Evolutionary conservation across 1,140 invertebrate species (phyloP), one percentile per base, ranked within the genome.

Genomic region (Galendromus occidentalis): DNA sequence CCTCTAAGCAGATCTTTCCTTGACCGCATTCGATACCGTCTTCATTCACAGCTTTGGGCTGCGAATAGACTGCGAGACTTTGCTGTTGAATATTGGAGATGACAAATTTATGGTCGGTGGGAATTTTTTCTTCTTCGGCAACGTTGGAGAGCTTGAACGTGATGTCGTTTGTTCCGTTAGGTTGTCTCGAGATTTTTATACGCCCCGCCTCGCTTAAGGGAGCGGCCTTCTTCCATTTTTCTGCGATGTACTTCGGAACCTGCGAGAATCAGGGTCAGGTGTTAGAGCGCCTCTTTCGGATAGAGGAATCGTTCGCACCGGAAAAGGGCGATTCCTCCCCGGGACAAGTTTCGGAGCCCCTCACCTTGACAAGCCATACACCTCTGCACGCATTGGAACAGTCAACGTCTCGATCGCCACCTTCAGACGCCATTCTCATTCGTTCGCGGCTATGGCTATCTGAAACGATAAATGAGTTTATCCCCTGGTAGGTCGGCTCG

Each of bases 281-380:
- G n/a, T n/a, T n/a, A n/a, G n/a, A n/a, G n/a, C n/a, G n/a, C n/a
- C n/a, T n/a, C n/a, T n/a, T 39, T 4, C 33, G 33, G 33, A 9
- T 6, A 9, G 9, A 39, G 4, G 33, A 39, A 39, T 6, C 9
- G 4, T 25, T 14, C 14, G 17, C 33, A 59, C 25, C 33, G 51
- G 17, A 25, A 18, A 33, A 67, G 22, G n/a, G 33, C 47, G 28
- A 29, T 65, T 22, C 7, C 6, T 65, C 28, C 28, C 12, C 30
- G 18, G 18, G 18, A 7, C 20, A 14, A 68, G 25, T 22, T 42
- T 28, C 12, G 17, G 33, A 22, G n/a, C 1, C 42, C 59, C 65
- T 44, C 72, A 93, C 90, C 80, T 96, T 96, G 0, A 96, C 91
- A 9, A 96, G 79, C 91, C 92, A 96, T 7, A 95, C 87, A 42